phyloP scores from a whole-genome alignment of 2,113 vertebrate species.

The Erythrolamprus reginae region DNA sequence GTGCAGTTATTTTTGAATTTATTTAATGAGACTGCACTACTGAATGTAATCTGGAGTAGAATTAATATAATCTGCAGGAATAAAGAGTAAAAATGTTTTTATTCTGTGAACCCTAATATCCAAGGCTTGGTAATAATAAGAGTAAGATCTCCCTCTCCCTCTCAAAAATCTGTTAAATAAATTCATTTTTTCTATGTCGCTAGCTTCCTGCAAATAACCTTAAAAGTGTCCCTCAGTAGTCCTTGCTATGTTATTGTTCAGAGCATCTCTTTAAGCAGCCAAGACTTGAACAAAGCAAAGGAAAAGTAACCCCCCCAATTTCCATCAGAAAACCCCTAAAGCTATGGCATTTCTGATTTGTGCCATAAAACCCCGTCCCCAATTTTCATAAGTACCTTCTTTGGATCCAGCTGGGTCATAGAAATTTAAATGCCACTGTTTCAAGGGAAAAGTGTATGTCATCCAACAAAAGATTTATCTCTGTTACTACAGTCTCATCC shows the following conservation, averaged over 20 bases:
- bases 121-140: background rate
- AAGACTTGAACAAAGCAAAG: conserved; percentile 3
- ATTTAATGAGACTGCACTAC: background rate
- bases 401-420: conserved; percentile 55
- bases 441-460: conserved; percentile 55
- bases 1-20: background rate
- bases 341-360: conserved; percentile 53
- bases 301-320: background rate
- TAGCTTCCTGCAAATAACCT: conserved; percentile 41
- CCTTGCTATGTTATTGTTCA: conserved; percentile 49
- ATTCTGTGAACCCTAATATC: background rate
- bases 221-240: background rate
- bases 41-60: background rate
- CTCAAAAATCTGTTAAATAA: conserved; percentile 38
- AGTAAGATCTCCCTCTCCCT: background rate
- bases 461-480: conserved; percentile 62
- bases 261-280: conserved; percentile 29
- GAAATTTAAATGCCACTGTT: conserved; percentile 45
- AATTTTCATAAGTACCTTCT: conserved; percentile 36
- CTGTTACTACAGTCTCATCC: conserved; percentile 65
- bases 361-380: background rate
- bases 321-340: background rate
- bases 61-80: background rate
- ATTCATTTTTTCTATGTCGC: conserved; percentile 51
- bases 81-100: background rate